A percentile compares a stretch with the other conserved stretches of the same genome.
Conservation (phyloP, 2,888 invertebrate species). For the Calephelis perditalis region DNA sequence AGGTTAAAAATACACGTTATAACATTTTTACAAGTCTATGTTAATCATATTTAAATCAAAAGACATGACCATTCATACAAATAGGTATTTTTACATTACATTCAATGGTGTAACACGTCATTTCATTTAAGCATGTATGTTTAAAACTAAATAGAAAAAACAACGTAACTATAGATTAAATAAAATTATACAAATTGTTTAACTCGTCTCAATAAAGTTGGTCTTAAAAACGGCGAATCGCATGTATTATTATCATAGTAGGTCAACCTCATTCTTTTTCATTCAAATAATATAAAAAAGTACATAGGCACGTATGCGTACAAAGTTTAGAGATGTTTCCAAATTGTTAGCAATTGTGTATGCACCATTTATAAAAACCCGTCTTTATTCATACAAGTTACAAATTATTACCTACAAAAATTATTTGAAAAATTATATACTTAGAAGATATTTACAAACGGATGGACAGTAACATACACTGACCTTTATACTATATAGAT, state of each 20-base stretch:
- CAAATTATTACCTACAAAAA: slow-evolving; percentile 26
- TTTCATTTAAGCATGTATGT: slow-evolving; percentile 43
- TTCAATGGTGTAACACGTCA: slow-evolving; percentile 35
- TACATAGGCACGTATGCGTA: no score
- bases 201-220: background rate
- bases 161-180: slow-evolving; percentile 44
- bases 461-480: slow-evolving; percentile 48
- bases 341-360: no score
- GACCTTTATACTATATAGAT: slow-evolving; percentile 6
- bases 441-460: slow-evolving; percentile 63
- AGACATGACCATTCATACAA: slow-evolving; percentile 26
- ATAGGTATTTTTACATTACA: slow-evolving; percentile 26
- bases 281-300: no score
- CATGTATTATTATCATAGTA: no score
- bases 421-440: slow-evolving; percentile 51
- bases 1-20: slow-evolving; percentile 78
- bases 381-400: no score
- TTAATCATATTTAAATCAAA: slow-evolving; percentile 45
- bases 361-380: no score
- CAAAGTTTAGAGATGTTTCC: no score
- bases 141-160: slow-evolving; percentile 45
- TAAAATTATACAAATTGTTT: slow-evolving; percentile 5
- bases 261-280: no score
- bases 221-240: no score
- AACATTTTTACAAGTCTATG: slow-evolving; percentile 78